phyloP scores from a whole-genome alignment of 2,888 invertebrate species.

The Lepidonotus clava region DNA sequence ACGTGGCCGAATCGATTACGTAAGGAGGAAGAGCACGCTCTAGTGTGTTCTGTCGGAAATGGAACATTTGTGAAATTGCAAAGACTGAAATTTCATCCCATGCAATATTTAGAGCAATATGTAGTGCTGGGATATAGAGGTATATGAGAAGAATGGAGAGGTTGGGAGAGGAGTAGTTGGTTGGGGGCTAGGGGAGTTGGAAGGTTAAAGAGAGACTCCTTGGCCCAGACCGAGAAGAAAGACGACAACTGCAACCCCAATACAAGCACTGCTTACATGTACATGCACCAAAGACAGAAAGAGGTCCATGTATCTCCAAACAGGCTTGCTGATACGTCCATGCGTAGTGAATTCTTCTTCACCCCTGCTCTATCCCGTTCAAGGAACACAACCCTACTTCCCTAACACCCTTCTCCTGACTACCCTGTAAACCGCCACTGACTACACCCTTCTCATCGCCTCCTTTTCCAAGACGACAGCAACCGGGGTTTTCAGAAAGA shows the following conservation, averaged over 20 bases:
- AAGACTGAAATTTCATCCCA: slow-evolving; percentile 34
- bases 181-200: not conserved
- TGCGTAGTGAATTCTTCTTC: too few relatives aligned
- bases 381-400: not conserved
- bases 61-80: slow-evolving; percentile 24
- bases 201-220: too few relatives aligned
- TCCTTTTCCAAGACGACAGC: not conserved
- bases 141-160: not conserved
- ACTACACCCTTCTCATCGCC: not conserved
- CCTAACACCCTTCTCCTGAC: not conserved
- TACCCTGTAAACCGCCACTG: not conserved
- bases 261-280: too few relatives aligned
- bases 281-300: too few relatives aligned
- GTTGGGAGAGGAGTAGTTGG: not conserved
- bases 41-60: not conserved
- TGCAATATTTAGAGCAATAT: too few relatives aligned
- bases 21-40: not conserved
- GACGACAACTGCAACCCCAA: too few relatives aligned
- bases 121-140: not conserved
- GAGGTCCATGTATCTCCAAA: slow-evolving; percentile 9
- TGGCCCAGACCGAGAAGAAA: too few relatives aligned
- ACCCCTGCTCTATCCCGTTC: not conserved
- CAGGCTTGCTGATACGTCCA: not conserved
- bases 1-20: not conserved
- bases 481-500: not conserved